Evolutionary conservation across 2,113 vertebrate genomes (phyloP).

Genomic region (Myrmecobius fasciatus): DNA sequence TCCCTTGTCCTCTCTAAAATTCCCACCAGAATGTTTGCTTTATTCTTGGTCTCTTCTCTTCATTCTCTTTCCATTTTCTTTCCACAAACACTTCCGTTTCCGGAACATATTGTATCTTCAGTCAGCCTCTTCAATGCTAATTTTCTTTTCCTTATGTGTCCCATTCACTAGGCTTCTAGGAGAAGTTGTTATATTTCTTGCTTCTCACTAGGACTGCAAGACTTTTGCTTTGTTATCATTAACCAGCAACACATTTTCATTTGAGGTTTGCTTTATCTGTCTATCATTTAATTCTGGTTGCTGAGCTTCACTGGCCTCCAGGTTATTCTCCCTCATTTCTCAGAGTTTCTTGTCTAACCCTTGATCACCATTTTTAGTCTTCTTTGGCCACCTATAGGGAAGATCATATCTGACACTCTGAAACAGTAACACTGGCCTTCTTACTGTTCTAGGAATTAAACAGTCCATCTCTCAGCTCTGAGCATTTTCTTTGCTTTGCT

Average conservation of each 20-base stretch:
- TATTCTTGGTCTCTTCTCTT: not conserved
- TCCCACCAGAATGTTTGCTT: rapidly evolving
- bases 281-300: not conserved
- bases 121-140: not conserved
- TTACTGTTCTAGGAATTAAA: not conserved
- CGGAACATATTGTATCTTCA: not conserved
- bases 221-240: not conserved
- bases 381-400: not conserved
- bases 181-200: not conserved
- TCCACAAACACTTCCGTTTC: not conserved
- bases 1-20: rapidly evolving
- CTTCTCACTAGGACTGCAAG: not conserved
- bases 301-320: not conserved
- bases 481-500: not conserved
- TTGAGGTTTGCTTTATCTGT: not conserved
- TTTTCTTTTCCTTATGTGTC: not conserved
- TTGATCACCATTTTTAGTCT: not conserved
- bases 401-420: not conserved
- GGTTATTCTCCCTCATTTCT: not conserved
- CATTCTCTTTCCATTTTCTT: not conserved
- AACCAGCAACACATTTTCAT: not conserved
- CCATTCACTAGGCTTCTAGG: not conserved
- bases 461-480: not conserved
- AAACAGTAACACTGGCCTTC: not conserved
- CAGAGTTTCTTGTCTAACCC: not conserved